Percentiles rank a stretch among this genome's conserved stretches.
Conservation (phyloP, 2,888 invertebrate genomes). For the Sphecodes monilicornis region DNA sequence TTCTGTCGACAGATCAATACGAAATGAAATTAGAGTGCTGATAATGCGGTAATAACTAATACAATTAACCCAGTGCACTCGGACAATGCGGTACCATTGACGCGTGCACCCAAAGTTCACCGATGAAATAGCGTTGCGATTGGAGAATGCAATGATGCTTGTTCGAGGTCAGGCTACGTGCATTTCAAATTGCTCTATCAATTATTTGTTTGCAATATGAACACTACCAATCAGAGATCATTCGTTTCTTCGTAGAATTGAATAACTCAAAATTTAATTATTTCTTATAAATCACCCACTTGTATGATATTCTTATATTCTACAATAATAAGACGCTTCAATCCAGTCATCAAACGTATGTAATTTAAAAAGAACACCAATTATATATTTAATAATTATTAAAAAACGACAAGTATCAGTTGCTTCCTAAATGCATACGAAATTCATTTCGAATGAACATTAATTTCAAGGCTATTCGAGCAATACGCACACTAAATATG, state of each 20-base stretch:
- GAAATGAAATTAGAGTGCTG: slow-evolving; percentile 17
- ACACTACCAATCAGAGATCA: not conserved
- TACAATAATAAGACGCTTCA: too few relatives aligned
- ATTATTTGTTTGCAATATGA: not conserved
- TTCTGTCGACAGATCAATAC: slow-evolving; percentile 6
- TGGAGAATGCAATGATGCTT: not conserved
- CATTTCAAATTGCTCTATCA: not conserved
- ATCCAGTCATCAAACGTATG: too few relatives aligned
- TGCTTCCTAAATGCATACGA: too few relatives aligned
- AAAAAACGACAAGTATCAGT: too few relatives aligned
- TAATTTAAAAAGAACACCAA: too few relatives aligned
- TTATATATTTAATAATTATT: too few relatives aligned
- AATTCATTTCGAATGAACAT: too few relatives aligned
- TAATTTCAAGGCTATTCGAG: too few relatives aligned
- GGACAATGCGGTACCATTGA: slow-evolving; percentile 32
- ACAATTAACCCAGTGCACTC: slow-evolving; percentile 33
- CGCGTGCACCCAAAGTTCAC: slow-evolving; percentile 56
- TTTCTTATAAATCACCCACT: not conserved
- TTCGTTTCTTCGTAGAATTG: not conserved
- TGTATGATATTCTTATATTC: not conserved
- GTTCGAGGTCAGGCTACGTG: not conserved
- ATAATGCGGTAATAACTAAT: slow-evolving; percentile 28
- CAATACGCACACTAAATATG: too few relatives aligned
- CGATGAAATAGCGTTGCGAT: slow-evolving; percentile 40
- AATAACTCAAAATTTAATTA: not conserved